phyloP scores from a whole-genome alignment of 2,113 vertebrate genomes.

The Nanorana parkeri region DNA sequence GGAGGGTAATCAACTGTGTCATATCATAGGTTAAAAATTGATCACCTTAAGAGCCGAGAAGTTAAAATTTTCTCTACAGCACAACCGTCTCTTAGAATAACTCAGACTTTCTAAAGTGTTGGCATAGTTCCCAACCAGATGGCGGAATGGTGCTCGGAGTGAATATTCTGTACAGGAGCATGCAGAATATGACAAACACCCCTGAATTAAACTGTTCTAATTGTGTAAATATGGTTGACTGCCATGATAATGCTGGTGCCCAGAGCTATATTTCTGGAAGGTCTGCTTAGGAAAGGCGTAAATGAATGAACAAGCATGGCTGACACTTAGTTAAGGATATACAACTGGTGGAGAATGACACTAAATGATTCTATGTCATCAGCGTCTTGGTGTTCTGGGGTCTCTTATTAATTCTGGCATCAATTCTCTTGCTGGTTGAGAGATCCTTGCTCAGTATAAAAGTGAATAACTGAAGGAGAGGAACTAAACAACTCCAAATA shows the following conservation, averaged over 20 bases:
- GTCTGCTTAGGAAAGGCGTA: background rate
- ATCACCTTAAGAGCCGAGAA: background rate
- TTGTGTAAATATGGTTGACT: background rate
- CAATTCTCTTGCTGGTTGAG: background rate
- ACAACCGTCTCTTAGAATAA: background rate
- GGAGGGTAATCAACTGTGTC: too few species aligned
- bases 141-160: background rate
- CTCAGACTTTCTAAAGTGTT: background rate
- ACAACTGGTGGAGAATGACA: background rate
- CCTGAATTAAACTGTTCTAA: slow-evolving; percentile 1
- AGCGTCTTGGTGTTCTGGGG: background rate
- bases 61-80: background rate
- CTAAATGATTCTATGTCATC: background rate
- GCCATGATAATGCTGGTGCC: slow-evolving; percentile 10
- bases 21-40: too few species aligned
- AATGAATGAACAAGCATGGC: slow-evolving; percentile 3
- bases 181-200: background rate
- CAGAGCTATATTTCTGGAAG: slow-evolving; percentile 2
- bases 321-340: background rate
- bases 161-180: background rate
- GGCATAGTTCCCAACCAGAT: slow-evolving; percentile 3
- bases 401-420: slow-evolving; percentile 3
- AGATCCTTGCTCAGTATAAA: background rate
- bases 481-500: background rate
- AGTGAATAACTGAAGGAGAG: background rate